phyloP scores from a whole-genome alignment of 2,113 vertebrate species.

The Ahaetulla prasina region DNA sequence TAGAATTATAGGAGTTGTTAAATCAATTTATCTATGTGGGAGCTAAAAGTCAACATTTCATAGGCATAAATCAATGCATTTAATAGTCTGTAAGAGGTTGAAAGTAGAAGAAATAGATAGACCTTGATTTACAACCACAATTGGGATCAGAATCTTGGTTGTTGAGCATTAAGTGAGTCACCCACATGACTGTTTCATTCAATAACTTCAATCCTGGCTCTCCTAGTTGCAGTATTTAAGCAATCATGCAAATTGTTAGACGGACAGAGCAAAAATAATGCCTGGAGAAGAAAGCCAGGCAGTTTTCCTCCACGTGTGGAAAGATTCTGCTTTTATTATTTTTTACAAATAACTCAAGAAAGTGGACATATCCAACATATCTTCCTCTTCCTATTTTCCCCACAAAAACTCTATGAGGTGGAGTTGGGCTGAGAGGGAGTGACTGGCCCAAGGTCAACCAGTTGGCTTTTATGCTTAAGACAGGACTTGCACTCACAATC shows the following conservation, averaged over 20 bases:
- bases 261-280: background rate
- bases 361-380: background rate
- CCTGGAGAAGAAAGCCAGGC: background rate
- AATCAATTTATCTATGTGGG: background rate
- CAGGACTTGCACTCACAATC: background rate
- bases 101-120: background rate
- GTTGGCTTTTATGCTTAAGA: background rate
- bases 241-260: background rate
- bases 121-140: background rate
- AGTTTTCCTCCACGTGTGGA: background rate
- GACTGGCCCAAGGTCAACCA: background rate
- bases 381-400: background rate
- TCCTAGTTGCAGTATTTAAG: background rate
- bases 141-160: background rate
- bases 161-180: background rate
- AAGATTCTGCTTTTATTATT: background rate
- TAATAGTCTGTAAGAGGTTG: background rate
- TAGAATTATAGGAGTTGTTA: background rate
- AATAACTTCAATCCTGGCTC: background rate
- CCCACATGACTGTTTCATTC: background rate
- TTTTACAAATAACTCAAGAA: background rate
- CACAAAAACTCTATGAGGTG: background rate
- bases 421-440: background rate
- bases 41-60: background rate
- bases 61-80: background rate